These are phyloP conservation scores for Drosophila neonasuta DNA, from an alignment of 2,888 invertebrate genomes.

Conservation along the genomic window DNA sequence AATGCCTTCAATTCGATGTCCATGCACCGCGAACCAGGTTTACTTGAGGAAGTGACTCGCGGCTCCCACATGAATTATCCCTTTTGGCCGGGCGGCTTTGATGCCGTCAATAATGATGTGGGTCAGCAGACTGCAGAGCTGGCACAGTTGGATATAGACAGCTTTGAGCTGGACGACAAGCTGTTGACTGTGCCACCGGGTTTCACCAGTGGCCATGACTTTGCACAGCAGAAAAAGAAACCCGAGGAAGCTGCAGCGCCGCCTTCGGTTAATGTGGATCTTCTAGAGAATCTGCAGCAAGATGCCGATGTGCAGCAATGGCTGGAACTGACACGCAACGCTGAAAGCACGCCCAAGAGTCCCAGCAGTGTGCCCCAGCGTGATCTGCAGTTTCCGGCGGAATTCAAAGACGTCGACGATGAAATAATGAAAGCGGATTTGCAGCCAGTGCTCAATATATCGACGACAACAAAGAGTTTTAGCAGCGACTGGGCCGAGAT, in stretches of 20 bases:
- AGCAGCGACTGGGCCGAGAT: slow-evolving; percentile 92
- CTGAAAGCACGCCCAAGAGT: slow-evolving; percentile 19
- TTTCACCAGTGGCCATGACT: slow-evolving; percentile 84
- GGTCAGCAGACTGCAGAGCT: slow-evolving; percentile 83
- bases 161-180: slow-evolving; percentile 81
- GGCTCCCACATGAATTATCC: slow-evolving; percentile 92
- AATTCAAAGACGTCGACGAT: slow-evolving; percentile 78
- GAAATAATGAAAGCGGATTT: slow-evolving; percentile 80
- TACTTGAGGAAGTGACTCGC: slow-evolving; percentile 85
- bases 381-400: slow-evolving; percentile 44
- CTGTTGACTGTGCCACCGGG: slow-evolving; percentile 86
- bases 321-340: slow-evolving; percentile 70
- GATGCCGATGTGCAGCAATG: slow-evolving; percentile 80
- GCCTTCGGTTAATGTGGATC: slow-evolving; percentile 70
- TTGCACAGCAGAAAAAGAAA: slow-evolving; percentile 73
- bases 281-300: slow-evolving; percentile 78
- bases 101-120: slow-evolving; percentile 62
- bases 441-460: slow-evolving; percentile 87
- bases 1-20: slow-evolving; percentile 90
- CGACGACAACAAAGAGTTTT: slow-evolving; percentile 82
- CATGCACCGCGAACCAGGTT: slow-evolving; percentile 89
- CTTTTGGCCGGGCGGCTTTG: slow-evolving; percentile 93
- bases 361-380: not conserved
- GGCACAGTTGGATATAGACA: slow-evolving; percentile 80
- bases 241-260: slow-evolving; percentile 1